A percentile compares a stretch with the other conserved stretches of the same genome.
Evolutionary conservation across 2,888 invertebrate genomes (phyloP).

Genomic region (Aleiodes alternator): DNA sequence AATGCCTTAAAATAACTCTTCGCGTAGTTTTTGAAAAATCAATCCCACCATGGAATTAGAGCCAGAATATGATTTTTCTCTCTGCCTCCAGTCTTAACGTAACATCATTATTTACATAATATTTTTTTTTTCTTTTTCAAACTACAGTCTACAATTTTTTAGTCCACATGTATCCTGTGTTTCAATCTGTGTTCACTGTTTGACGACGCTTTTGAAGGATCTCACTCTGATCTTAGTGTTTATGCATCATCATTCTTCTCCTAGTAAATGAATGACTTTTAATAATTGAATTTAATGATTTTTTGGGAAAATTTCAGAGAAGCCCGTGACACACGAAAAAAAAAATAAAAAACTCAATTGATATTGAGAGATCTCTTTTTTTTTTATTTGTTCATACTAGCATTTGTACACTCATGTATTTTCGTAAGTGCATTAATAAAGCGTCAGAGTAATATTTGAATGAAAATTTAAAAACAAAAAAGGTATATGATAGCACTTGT

Average conservation of each 20-base stretch:
- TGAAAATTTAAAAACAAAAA: slow-evolving; percentile 36
- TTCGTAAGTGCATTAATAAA: slow-evolving; percentile 72
- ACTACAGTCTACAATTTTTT: slow-evolving; percentile 10
- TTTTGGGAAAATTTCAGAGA: background rate
- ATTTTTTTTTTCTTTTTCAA: slow-evolving; percentile 20
- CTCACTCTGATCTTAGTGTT: slow-evolving; percentile 21
- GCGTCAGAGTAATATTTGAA: slow-evolving; percentile 49
- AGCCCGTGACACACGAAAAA: too few species aligned
- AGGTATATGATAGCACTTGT: background rate
- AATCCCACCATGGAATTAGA: slow-evolving; percentile 20
- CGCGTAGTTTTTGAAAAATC: slow-evolving; percentile 21
- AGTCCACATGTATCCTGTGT: slow-evolving; percentile 32
- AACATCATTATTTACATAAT: background rate
- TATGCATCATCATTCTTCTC: background rate
- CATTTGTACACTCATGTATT: slow-evolving; percentile 72
- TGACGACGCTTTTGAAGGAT: slow-evolving; percentile 13
- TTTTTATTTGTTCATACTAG: slow-evolving; percentile 46
- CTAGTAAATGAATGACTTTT: background rate
- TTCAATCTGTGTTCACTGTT: slow-evolving; percentile 25
- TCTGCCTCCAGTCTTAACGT: background rate
- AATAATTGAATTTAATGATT: background rate
- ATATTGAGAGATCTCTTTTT: slow-evolving; percentile 1
- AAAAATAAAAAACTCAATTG: background rate
- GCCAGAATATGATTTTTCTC: background rate
- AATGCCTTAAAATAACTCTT: slow-evolving; percentile 40